Evolutionary conservation across 2,113 vertebrate genomes (phyloP).

Genomic region (Carollia perspicillata): DNA sequence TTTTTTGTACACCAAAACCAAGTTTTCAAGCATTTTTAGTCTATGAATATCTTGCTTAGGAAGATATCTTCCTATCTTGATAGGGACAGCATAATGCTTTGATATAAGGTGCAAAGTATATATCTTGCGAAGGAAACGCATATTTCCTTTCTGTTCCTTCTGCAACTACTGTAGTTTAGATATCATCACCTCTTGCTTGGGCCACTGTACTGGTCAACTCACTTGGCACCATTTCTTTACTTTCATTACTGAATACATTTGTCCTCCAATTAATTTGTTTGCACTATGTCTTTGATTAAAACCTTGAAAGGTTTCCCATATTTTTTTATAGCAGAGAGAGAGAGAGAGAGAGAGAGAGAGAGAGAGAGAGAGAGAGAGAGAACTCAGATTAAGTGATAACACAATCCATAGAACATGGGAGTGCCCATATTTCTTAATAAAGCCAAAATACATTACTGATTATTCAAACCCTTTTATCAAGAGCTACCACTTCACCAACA

Average conservation of each 20-base stretch:
- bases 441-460: neutral
- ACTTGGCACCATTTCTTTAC: neutral
- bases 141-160: neutral
- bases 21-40: neutral
- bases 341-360: no score
- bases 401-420: no score
- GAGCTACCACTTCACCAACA: neutral
- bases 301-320: neutral
- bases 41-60: neutral
- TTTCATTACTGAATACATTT: neutral
- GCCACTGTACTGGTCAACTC: neutral
- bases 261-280: neutral
- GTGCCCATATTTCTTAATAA: neutral
- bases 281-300: neutral
- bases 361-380: no score
- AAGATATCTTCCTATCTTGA: no score
- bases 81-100: no score
- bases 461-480: neutral
- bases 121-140: neutral
- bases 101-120: no score
- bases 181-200: neutral
- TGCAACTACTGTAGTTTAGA: neutral
- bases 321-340: no score
- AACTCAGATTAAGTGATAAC: no score
- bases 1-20: neutral